Base-by-base conservation (phyloP, 2,888 invertebrate genomes). In the Orgyia antiqua region DNA sequence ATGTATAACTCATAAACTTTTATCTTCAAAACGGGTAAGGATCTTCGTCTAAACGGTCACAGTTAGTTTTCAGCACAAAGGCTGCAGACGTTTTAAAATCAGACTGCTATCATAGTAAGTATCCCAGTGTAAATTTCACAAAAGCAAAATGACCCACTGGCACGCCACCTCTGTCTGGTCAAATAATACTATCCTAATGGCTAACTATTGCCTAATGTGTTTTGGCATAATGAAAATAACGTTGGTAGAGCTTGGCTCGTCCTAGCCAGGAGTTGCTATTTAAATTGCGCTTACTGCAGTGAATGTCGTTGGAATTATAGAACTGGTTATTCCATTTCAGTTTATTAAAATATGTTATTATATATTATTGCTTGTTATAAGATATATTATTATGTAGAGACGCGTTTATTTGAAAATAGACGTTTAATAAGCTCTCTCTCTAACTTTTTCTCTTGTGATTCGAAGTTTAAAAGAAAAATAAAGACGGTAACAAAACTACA, bases 1-100 rank as follows among this genome's bases (percentile, higher is more conserved):
- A 83, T 82, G 80, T 84, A 79, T 80, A 78, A 77, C 72, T 73
- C 79, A 76, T 86, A 83, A 86, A 86, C 71, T 86, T 86, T 86
- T 86, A 86, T 86, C 80, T 78, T 58, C 68, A 51, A 58, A 55
- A 58, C 52, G 66, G 69, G 58, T 55, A 66, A 65, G 66, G 71
- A 61, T 66, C 66, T 60, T 53, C 58, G 47, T 68, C 64, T 71
- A 70, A 75, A 71, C 69, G 72, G 62, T 74, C 59, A 63, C 72
- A 71, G 70, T 75, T 74, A 75, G 77, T 79, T 78, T 74, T 67
- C 66, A 61, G 60, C 62, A 82, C 80, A 82, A 83, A 77, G 74
- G 78, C 74, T 69, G 69, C 72, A 76, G 79, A 82, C 77, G 74
- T 78, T 80, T 78, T 82, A 78, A 83, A 82, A 82, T 78, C 64